A percentile compares a stretch with the other conserved stretches of the same genome.
Conservation (phyloP, 1,140 invertebrate genomes). For the Sinonovacula constricta region DNA sequence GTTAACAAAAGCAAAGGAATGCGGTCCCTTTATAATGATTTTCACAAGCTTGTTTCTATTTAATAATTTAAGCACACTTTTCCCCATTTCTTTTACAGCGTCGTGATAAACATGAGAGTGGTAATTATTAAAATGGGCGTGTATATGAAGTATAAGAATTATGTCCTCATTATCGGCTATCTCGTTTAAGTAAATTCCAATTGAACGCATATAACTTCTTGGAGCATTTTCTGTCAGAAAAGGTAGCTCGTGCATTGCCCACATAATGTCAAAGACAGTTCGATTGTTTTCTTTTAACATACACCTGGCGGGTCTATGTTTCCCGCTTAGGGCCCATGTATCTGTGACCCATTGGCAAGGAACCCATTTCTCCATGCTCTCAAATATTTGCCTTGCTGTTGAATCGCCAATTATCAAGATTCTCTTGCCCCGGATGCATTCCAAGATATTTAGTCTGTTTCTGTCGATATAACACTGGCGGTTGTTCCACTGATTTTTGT, state of each 20-base stretch:
- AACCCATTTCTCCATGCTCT: not conserved
- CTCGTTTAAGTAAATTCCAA: constrained; percentile 16
- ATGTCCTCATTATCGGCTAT: not conserved
- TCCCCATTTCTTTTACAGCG: constrained; percentile 15
- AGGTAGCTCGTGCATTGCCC: constrained; percentile 28
- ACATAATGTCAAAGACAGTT: constrained; percentile 15
- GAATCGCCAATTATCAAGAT: constrained; percentile 39
- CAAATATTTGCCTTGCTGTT: constrained; percentile 30
- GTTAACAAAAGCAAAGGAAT: constrained; percentile 34
- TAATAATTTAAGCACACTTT: constrained; percentile 3
- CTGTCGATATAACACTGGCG: not conserved
- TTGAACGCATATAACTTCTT: constrained; percentile 19
- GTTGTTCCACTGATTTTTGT: constrained; percentile 13
- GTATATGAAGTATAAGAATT: constrained; percentile 21
- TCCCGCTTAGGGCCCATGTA: constrained; percentile 16
- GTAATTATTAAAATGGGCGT: constrained; percentile 24
- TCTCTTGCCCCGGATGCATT: constrained; percentile 7
- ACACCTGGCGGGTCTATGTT: constrained; percentile 22
- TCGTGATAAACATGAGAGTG: constrained; percentile 34
- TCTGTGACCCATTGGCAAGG: constrained; percentile 33
- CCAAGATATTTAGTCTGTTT: not conserved
- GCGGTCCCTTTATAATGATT: constrained; percentile 33
- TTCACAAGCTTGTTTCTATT: not conserved
- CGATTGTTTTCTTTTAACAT: not conserved
- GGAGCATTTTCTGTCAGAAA: constrained; percentile 33